Evolutionary conservation across 1,140 invertebrate genomes (phyloP), one percentile per base, ranked within the genome.

Genomic region (Potamilus streckersoni): DNA sequence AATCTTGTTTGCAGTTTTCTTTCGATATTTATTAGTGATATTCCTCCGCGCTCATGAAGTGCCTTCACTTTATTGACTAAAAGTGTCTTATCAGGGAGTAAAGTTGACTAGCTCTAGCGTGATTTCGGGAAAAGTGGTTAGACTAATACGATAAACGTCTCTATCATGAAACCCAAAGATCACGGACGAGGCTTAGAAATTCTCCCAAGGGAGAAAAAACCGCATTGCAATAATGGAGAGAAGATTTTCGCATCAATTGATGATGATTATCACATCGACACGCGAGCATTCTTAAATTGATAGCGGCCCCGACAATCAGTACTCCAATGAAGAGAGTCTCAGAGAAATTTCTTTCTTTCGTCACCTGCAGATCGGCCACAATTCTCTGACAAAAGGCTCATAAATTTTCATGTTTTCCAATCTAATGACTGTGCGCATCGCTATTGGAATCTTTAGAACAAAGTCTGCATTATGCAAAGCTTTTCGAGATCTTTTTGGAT

Each of bases 391-490:
- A 72, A 77, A 77, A 77, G 59, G 58, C 75, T 63, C 72, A 72
- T 77, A 77, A 72, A 71, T 77, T 77, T 77, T 72, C 75, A 77
- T 71, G 73, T 72, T 77, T 58, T 72, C 70, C 72, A 69, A 72
- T 59, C 61, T 72, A 77, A 77, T 77, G 75, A 77, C 72, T 73
- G 68, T 27, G 27, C 58, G 49, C 59, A 66, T 77, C 75, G 62
- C 58, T 72, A 77, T 72, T 77, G 72, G 75, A 72, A 72, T 77
- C 69, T 70, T 67, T 77, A 64, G 75, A 77, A 77, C 75, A 77
- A 77, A 72, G 69, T 71, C 16, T 62, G 67, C 69, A 77, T 77
- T 77, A 77, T 77, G 75, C 75, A 77, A 77, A 77, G 69, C 75
- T 77, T 77, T 77, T 71, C 73, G 31, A 59, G 56, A 59, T 76